These are phyloP conservation scores for Drosophila kepulauana DNA, from an alignment of 1,140 invertebrate genomes.

Conservation along the genomic window DNA sequence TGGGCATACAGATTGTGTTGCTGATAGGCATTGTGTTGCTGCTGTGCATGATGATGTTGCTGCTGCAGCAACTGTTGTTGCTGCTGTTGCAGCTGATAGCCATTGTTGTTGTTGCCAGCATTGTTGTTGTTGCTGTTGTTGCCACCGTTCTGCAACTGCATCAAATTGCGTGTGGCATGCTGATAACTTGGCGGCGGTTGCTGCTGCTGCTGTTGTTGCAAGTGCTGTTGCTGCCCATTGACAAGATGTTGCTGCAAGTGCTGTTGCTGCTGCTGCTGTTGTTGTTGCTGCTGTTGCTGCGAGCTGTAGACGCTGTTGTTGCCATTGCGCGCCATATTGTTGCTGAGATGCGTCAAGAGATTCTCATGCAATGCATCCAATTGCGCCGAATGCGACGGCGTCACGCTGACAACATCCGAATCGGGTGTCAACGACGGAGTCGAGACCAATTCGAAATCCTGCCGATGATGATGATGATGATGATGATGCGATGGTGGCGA, in stretches of 20 bases:
- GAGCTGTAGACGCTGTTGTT: conserved; percentile 32
- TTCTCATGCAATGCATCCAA: conserved; percentile 89
- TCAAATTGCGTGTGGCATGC: conserved; percentile 81
- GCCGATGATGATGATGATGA: conserved; percentile 57
- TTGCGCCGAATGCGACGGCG: conserved; percentile 85
- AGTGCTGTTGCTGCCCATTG: conserved; percentile 55
- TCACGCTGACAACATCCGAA: conserved; percentile 86
- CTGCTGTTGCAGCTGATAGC: conserved; percentile 67
- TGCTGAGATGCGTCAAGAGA: conserved; percentile 86
- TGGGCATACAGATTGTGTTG: conserved; percentile 45
- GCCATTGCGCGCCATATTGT: conserved; percentile 78
- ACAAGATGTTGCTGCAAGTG: conserved; percentile 55
- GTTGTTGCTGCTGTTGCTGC: conserved; percentile 35
- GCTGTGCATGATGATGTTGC: conserved; percentile 63
- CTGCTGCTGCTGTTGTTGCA: conserved; percentile 54
- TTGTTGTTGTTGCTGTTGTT: conserved; percentile 84
- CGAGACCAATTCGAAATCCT: conserved; percentile 85
- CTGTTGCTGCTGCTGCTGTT: conserved; percentile 61
- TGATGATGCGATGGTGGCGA: conserved; percentile 52
- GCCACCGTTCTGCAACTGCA: conserved; percentile 86
- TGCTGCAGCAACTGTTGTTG: conserved; percentile 67
- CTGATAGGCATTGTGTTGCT: conserved; percentile 59
- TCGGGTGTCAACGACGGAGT: conserved; percentile 88
- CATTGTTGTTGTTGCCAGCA: conserved; percentile 67
- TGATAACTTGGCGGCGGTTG: conserved; percentile 85